Percentiles rank a stretch among this genome's conserved stretches.
Evolutionary conservation across 1,140 invertebrate species (phyloP).

Genomic region (Hydropsyche tenuis): DNA sequence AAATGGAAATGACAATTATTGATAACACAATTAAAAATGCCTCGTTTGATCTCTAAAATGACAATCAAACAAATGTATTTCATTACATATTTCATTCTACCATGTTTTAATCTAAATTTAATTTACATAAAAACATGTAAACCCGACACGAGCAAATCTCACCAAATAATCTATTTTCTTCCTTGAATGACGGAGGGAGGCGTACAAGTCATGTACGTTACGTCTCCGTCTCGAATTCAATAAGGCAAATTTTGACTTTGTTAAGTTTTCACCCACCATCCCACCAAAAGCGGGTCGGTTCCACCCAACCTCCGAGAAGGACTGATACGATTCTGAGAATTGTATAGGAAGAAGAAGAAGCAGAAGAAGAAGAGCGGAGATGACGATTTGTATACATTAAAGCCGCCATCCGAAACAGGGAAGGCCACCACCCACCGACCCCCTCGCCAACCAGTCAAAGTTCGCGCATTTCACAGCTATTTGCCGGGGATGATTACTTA

Average conservation of each 20-base stretch:
- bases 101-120: too few species aligned
- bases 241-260: constrained; percentile 36
- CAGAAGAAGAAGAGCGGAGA: neutral
- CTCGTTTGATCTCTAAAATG: too few species aligned
- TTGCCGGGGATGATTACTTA: constrained; percentile 43
- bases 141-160: too few species aligned
- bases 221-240: constrained; percentile 28
- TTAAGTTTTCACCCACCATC: constrained; percentile 11
- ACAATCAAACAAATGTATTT: too few species aligned
- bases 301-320: neutral
- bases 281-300: neutral
- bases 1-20: too few species aligned
- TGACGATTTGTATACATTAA: constrained; percentile 45
- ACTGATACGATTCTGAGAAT: constrained; percentile 19
- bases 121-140: too few species aligned
- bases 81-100: too few species aligned
- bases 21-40: too few species aligned
- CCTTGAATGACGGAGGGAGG: neutral
- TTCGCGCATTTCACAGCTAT: constrained; percentile 39
- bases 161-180: constrained; percentile 8
- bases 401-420: neutral
- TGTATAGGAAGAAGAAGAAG: neutral
- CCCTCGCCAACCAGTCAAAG: constrained; percentile 21
- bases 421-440: constrained; percentile 8
- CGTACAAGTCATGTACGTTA: constrained; percentile 1